Base-by-base conservation (phyloP, 2,797 vertebrate genomes). In the Myripristis murdjan region DNA sequence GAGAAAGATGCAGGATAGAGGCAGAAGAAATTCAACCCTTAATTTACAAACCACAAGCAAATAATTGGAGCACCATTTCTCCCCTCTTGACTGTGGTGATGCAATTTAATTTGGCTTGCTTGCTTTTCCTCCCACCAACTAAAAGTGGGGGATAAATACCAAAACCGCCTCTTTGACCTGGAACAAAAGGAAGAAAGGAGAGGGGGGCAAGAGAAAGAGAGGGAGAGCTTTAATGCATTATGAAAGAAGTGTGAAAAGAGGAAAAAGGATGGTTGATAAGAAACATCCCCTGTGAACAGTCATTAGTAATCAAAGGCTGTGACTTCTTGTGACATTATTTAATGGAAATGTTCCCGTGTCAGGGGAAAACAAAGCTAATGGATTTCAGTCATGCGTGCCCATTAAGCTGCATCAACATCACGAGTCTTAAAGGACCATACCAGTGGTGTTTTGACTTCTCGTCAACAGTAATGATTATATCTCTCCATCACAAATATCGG, bases 21-120 rank as follows among this genome's bases (percentile, higher is more conserved):
- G 84, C 73, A 10, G 64, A 53, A 80, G 82, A 85, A 87, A 86
- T 83, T 70, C 71, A 74, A 46, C 28, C 64, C 72, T 78, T 73
- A 77, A 81, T 89, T 90, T 88, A 71, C 68, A 83, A 85, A 77
- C 70, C 74, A 73, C 86, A 86, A 83, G 77, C 79, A 90, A 82
- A 87, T 89, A 82, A 84, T 79, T 31, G 73, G 69, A 73, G 51
- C 66, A 56, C 54, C 28, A 52, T 79, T 81, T 77, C 65, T 75
- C 52, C 49, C 71, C 58, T 71, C 20, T 62, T 85, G 59, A 82
- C 60, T 77, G 48, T 74, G 71, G 70, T 68, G 64, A 74, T 83
- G 71, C 70, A 56, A 60, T 76, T 82, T 81, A 61, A 77, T 76
- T 77, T 83, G 54, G 59, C 56, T 77, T 48, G 67, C 49, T 70